Evolutionary conservation across 92 coral and sea anemone species (phyloP).

Genomic region (Epizoanthus stellaris): DNA sequence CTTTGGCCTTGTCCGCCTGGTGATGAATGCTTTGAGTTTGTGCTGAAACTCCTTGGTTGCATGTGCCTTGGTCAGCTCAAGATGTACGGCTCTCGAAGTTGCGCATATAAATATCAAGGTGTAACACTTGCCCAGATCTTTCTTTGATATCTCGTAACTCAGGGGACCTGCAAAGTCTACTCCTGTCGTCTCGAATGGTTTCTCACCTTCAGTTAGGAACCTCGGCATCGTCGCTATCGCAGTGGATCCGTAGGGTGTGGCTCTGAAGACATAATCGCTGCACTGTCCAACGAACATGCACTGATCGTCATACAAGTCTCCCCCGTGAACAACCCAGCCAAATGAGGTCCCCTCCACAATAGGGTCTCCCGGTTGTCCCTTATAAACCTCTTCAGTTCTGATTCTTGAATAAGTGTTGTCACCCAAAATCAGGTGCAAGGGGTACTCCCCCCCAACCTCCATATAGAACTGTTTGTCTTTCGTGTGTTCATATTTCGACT

Average conservation of each 20-base stretch:
- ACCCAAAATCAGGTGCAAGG: conserved; percentile 51
- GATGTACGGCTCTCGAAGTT: no score
- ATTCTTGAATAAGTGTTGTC: conserved; percentile 49
- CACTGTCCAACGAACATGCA: conserved; percentile 2
- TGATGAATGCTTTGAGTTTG: conserved; percentile 46
- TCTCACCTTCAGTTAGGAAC: conserved; percentile 51
- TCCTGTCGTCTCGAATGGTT: conserved; percentile 29
- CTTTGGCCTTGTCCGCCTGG: conserved; percentile 45
- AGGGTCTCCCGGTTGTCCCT: conserved; percentile 58
- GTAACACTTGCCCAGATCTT: no score
- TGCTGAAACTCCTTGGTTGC: background rate
- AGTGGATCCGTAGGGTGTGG: conserved; percentile 44
- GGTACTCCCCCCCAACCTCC: conserved; percentile 41
- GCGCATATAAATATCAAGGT: no score
- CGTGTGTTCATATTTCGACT: conserved; percentile 53
- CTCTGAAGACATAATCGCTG: conserved; percentile 41
- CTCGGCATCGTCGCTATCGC: conserved; percentile 53
- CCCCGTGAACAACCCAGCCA: conserved; percentile 59
- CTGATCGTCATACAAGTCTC: conserved; percentile 12
- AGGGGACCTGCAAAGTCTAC: no score
- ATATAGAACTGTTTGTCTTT: conserved; percentile 59
- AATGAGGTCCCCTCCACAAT: conserved; percentile 53
- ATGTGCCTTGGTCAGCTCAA: conserved; percentile 52
- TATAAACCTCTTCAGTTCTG: conserved; percentile 50
- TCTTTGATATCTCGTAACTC: no score